These are phyloP conservation scores for Conger conger DNA, from an alignment of 2,113 vertebrate species.

Conservation along the genomic window DNA sequence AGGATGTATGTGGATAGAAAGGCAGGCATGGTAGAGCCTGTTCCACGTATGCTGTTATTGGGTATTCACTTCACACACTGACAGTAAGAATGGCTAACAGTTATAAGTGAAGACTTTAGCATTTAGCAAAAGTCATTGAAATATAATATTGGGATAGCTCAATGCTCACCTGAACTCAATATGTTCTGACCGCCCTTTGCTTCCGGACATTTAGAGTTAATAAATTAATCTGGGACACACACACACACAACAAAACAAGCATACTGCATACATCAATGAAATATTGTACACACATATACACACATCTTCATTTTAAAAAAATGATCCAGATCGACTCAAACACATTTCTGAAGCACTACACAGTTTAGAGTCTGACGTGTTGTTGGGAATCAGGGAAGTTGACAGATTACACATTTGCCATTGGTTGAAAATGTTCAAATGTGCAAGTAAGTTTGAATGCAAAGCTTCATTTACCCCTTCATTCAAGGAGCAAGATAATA, in stretches of 20 bases:
- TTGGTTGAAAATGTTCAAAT: not conserved
- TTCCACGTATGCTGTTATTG: too few species aligned
- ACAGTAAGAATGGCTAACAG: too few species aligned
- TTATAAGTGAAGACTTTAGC: too few species aligned
- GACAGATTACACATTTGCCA: not conserved
- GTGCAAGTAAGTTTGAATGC: not conserved
- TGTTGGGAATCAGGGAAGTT: not conserved
- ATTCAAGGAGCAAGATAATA: conserved; percentile 18
- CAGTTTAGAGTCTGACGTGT: not conserved
- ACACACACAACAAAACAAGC: conserved; percentile 12
- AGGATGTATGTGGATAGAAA: too few species aligned
- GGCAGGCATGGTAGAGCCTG: too few species aligned
- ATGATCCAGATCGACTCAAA: not conserved
- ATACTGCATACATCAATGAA: not conserved
- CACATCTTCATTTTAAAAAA: not conserved
- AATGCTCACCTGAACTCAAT: not conserved
- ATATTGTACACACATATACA: conserved; percentile 12
- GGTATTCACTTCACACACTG: too few species aligned
- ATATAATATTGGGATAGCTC: too few species aligned
- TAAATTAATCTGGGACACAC: conserved; percentile 13
- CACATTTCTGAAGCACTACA: conserved; percentile 1
- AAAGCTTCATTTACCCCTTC: not conserved
- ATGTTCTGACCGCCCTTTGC: not conserved
- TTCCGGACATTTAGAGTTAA: not conserved
- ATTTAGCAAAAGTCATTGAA: too few species aligned